These are phyloP conservation scores for Ophion ventricosus DNA, from an alignment of 2,888 invertebrate genomes.

Conservation along the genomic window DNA sequence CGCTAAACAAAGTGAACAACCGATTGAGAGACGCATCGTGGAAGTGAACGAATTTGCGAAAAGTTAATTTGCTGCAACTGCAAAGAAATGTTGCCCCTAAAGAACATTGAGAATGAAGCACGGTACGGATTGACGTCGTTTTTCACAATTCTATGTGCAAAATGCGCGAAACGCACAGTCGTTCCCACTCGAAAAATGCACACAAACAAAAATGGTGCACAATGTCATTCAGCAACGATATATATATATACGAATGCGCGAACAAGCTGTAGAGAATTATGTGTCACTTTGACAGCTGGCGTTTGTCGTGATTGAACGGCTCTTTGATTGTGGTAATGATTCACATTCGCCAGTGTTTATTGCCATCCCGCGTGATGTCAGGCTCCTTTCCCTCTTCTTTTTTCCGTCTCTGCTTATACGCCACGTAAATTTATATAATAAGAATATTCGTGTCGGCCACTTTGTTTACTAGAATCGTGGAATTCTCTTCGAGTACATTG, in stretches of 20 bases:
- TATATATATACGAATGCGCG: conserved; percentile 3
- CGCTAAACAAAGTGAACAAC: too few relatives aligned
- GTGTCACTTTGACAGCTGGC: conserved; percentile 51
- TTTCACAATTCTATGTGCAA: too few relatives aligned
- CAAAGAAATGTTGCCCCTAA: too few relatives aligned
- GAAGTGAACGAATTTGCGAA: too few relatives aligned
- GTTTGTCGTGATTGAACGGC: conserved; percentile 64
- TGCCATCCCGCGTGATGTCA: conserved; percentile 32
- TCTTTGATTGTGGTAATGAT: conserved; percentile 61
- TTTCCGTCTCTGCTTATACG: neutral
- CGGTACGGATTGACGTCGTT: too few relatives aligned
- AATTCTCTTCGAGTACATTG: conserved; percentile 23
- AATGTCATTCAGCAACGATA: too few relatives aligned
- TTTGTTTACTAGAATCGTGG: conserved; percentile 37
- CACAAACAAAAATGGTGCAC: too few relatives aligned
- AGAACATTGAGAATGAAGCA: too few relatives aligned
- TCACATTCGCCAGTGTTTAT: conserved; percentile 58
- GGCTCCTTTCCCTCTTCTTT: conserved; percentile 4
- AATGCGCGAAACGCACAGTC: too few relatives aligned
- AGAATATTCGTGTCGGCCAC: conserved; percentile 15
- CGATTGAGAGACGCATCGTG: too few relatives aligned
- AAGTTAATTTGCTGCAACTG: too few relatives aligned
- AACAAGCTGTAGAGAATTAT: conserved; percentile 55
- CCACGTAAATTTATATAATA: neutral
- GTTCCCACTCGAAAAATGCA: too few relatives aligned